Evolutionary conservation across 2,113 vertebrate species (phyloP), one percentile per base, ranked within the genome.

Genomic region (Notiomystis cincta): DNA sequence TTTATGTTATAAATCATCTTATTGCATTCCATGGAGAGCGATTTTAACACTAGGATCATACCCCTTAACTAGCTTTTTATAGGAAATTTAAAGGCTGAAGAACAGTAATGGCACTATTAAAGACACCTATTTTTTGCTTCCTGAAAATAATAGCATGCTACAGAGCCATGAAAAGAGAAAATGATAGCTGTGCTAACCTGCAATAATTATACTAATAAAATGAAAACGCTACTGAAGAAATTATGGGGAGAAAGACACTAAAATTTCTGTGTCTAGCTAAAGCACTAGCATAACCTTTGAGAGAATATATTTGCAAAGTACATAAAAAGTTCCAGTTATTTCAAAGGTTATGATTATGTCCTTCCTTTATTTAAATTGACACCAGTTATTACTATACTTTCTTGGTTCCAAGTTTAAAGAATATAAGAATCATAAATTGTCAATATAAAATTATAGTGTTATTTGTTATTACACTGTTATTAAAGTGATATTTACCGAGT

Each of bases 141-240:
- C 77, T 82, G 75, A 95, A 92, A 96, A 87, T 96, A 96, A 96
- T 85, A 95, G 87, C 87, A 81, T 72, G 89, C 56, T 95, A 75
- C 51, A 89, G 79, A 92, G 57, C 64, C 88, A 65, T 70, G 93
- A 93, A 95, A 93, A 87, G 91, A 93, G 82, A 96, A 96, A 96
- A 94, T 92, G 77, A 96, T 95, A 91, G 92, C 89, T 67, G 71
- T 4, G 77, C 77, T 97, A 97, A 97, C 96, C 94, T 89, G 80
- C 70, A 97, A 94, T 96, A 97, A 97, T 97, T 96, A 92, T 65
- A 87, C 82, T 90, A 97, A 97, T 97, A 97, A 95, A 97, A 87
- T 91, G 80, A 94, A 97, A 90, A 90, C 18, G 93, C 87, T 92
- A 85, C 80, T 85, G 60, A 87, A 95, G 95, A 96, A 97, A 97